A percentile compares a stretch with the other conserved stretches of the same genome.
These are phyloP conservation scores for Ernsta delagoae DNA, from an alignment of 2,888 invertebrate species.

Conservation along the genomic window DNA sequence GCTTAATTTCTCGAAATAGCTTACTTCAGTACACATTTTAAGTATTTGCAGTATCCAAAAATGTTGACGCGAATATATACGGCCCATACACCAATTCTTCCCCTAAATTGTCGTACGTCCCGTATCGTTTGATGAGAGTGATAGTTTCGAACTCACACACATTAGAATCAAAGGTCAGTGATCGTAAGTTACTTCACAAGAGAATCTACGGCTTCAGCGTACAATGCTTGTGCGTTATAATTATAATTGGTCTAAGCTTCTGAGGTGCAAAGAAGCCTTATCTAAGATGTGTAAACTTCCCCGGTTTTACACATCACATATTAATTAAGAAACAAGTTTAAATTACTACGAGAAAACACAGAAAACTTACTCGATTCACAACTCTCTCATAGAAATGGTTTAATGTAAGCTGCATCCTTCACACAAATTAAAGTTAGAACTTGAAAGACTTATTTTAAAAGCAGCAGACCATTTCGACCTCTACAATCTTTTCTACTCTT, in stretches of 20 bases:
- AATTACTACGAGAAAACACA: slow-evolving; percentile 43
- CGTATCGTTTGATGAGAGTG: slow-evolving; percentile 54
- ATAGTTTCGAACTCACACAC: slow-evolving; percentile 41
- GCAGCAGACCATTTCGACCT: slow-evolving; percentile 63
- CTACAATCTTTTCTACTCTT: slow-evolving; percentile 52
- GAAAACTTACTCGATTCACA: slow-evolving; percentile 68
- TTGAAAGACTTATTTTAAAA: slow-evolving; percentile 67
- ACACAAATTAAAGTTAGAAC: slow-evolving; percentile 62
- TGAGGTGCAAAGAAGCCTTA: slow-evolving; percentile 68
- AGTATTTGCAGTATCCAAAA: slow-evolving; percentile 54
- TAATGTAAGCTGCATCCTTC: slow-evolving; percentile 59
- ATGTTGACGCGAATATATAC: slow-evolving; percentile 48
- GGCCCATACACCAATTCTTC: slow-evolving; percentile 78
- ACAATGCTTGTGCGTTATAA: slow-evolving; percentile 73
- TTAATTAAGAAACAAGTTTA: slow-evolving; percentile 52
- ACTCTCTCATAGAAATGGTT: slow-evolving; percentile 63
- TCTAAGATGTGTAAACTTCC: slow-evolving; percentile 79
- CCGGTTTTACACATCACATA: slow-evolving; percentile 72
- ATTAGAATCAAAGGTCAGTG: no score
- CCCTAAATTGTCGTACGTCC: slow-evolving; percentile 79
- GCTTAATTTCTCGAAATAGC: slow-evolving; percentile 50
- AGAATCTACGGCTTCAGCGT: slow-evolving; percentile 48
- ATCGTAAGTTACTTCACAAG: slow-evolving; percentile 45
- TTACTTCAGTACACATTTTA: slow-evolving; percentile 55
- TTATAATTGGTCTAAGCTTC: slow-evolving; percentile 69